Evolutionary conservation across 2,113 vertebrate genomes (phyloP).

Genomic region (Colossoma macropomum): DNA sequence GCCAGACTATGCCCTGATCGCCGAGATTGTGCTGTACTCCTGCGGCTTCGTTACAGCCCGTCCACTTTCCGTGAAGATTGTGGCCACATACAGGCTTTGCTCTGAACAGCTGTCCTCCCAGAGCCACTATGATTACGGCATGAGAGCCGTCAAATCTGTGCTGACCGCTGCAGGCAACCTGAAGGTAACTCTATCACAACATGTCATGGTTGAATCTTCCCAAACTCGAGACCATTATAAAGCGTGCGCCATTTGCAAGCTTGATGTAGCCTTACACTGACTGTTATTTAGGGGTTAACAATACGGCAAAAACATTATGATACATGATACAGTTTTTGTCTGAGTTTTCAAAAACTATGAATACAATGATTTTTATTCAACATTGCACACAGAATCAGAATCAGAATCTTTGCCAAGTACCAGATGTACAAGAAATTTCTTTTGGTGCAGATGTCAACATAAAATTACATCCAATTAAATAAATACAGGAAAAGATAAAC

Average conservation of each 20-base stretch:
- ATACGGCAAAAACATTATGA: not conserved
- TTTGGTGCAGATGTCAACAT: too few relatives aligned
- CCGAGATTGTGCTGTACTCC: constrained; percentile 92
- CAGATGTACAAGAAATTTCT: too few relatives aligned
- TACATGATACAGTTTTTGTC: too few relatives aligned
- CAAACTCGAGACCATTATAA: not conserved
- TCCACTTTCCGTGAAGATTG: constrained; percentile 89
- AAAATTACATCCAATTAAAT: too few relatives aligned
- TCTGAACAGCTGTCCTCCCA: constrained; percentile 90
- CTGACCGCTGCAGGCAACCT: constrained; percentile 89
- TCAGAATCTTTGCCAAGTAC: too few relatives aligned
- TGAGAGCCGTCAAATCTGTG: constrained; percentile 92
- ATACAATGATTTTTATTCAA: too few relatives aligned
- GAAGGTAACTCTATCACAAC: constrained; percentile 76
- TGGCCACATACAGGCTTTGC: constrained; percentile 87
- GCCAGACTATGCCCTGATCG: constrained; percentile 92
- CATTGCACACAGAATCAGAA: too few relatives aligned
- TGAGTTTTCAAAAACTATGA: too few relatives aligned
- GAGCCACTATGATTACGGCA: constrained; percentile 91
- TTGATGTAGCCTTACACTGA: not conserved
- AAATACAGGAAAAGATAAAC: too few relatives aligned
- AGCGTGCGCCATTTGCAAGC: not conserved
- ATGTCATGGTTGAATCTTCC: not conserved
- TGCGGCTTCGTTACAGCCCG: constrained; percentile 89
- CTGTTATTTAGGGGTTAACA: not conserved